These are phyloP conservation scores for Orchestia grillus DNA, from an alignment of 1,140 invertebrate genomes.

Conservation along the genomic window DNA sequence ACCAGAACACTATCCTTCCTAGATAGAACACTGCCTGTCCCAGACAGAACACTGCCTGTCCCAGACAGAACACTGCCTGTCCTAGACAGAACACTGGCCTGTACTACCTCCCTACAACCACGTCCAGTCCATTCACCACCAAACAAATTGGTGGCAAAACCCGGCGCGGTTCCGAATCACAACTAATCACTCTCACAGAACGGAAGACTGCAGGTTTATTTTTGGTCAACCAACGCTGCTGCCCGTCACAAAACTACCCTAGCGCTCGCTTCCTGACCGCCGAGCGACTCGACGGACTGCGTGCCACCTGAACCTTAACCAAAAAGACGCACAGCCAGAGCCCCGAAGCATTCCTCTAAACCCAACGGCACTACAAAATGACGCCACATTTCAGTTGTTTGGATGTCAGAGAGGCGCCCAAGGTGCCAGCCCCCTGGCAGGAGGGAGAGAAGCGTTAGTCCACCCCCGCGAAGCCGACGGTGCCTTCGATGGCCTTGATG, in stretches of 20 bases:
- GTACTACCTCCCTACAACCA: too few relatives aligned
- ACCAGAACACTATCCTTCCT: too few relatives aligned
- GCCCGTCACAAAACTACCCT: background rate
- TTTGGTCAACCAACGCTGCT: background rate
- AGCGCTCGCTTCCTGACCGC: background rate
- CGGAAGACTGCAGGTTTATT: background rate
- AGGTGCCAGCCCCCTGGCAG: background rate
- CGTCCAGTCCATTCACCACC: too few relatives aligned
- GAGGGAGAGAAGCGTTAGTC: slow-evolving; percentile 78
- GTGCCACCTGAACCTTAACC: background rate
- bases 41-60: too few relatives aligned
- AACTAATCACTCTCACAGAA: background rate
- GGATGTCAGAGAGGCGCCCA: background rate
- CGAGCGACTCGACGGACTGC: background rate
- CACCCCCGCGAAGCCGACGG: slow-evolving; percentile 97
- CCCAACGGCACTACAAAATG: background rate
- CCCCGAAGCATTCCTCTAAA: background rate
- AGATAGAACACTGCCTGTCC: too few relatives aligned
- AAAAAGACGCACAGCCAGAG: background rate
- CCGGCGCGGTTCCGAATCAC: background rate
- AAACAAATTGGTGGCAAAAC: background rate
- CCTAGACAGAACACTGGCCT: too few relatives aligned
- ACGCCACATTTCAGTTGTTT: background rate
- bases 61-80: too few relatives aligned
- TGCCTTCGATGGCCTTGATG: slow-evolving; percentile 97